These are phyloP conservation scores for Pseudomugil tenellus DNA, from an alignment of 2,797 vertebrate genomes.

Conservation along the genomic window DNA sequence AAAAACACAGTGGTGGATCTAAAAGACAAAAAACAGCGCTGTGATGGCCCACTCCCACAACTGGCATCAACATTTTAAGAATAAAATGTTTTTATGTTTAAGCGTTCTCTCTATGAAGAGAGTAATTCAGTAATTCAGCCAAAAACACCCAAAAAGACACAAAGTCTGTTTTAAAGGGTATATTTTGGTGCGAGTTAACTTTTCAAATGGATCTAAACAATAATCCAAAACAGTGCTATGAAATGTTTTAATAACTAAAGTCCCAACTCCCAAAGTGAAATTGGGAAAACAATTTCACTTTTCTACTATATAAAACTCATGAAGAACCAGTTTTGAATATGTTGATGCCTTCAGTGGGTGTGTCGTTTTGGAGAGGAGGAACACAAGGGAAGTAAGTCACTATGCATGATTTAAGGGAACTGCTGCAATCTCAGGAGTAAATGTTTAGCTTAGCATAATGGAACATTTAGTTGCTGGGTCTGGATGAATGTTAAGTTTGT, in stretches of 20 bases:
- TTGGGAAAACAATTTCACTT: not conserved
- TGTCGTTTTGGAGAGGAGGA: conserved; percentile 61
- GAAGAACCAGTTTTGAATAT: conserved; percentile 22
- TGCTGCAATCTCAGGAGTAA: conserved; percentile 74
- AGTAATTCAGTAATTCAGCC: not conserved
- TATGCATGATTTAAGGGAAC: conserved; percentile 77
- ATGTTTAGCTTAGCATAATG: conserved; percentile 78
- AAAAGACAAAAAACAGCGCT: conserved; percentile 25
- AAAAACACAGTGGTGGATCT: conserved; percentile 21
- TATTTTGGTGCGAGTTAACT: not conserved
- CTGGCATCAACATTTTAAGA: conserved; percentile 70
- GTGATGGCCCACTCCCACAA: conserved; percentile 69
- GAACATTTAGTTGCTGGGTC: conserved; percentile 76
- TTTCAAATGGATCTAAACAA: not conserved
- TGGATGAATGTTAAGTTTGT: conserved; percentile 68
- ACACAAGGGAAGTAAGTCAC: conserved; percentile 69
- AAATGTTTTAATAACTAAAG: not conserved
- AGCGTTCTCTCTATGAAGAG: not conserved
- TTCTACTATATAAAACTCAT: not conserved
- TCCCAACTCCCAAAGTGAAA: not conserved
- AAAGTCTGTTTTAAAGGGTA: not conserved
- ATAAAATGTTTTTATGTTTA: not conserved
- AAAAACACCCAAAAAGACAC: not conserved
- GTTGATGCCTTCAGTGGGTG: conserved; percentile 78
- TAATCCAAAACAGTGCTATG: not conserved